A percentile compares a stretch with the other conserved stretches of the same genome.
phyloP scores from a whole-genome alignment of 2,888 invertebrate species.

The Empis livida region DNA sequence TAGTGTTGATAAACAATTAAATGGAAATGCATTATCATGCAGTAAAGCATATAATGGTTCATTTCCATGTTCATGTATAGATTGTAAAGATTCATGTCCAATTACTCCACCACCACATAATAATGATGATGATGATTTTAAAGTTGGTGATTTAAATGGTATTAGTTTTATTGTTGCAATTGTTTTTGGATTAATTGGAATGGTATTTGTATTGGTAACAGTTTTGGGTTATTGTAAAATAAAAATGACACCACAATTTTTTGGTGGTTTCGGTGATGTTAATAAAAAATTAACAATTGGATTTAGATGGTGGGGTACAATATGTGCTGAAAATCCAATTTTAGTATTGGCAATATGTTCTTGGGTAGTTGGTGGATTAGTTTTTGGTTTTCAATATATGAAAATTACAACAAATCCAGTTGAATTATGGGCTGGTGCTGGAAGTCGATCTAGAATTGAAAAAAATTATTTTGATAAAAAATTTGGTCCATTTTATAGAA shows the following conservation, averaged over 20 bases:
- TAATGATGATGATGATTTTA: conserved; percentile 35
- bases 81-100: conserved; percentile 54
- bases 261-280: conserved; percentile 24
- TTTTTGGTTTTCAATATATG: conserved; percentile 53
- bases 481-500: conserved; percentile 81
- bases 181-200: conserved; percentile 37
- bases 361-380: conserved; percentile 44
- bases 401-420: conserved; percentile 77
- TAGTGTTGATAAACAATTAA: conserved; percentile 34
- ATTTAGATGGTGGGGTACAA: conserved; percentile 37
- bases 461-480: conserved; percentile 76
- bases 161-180: conserved; percentile 49
- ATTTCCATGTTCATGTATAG: conserved; percentile 62
- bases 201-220: conserved; percentile 16
- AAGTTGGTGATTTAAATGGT: conserved; percentile 48
- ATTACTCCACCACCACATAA: conserved; percentile 35
- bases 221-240: conserved; percentile 11
- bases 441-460: conserved; percentile 66
- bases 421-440: conserved; percentile 83
- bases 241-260: conserved; percentile 19
- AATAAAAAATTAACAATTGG: conserved; percentile 25
- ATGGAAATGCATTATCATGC: conserved; percentile 41
- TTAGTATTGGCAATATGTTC: conserved; percentile 49
- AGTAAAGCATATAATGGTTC: conserved; percentile 43
- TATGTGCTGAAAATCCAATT: conserved; percentile 54